These are phyloP conservation scores for Stenodera caucasica DNA, from an alignment of 2,888 invertebrate species.

Conservation along the genomic window DNA sequence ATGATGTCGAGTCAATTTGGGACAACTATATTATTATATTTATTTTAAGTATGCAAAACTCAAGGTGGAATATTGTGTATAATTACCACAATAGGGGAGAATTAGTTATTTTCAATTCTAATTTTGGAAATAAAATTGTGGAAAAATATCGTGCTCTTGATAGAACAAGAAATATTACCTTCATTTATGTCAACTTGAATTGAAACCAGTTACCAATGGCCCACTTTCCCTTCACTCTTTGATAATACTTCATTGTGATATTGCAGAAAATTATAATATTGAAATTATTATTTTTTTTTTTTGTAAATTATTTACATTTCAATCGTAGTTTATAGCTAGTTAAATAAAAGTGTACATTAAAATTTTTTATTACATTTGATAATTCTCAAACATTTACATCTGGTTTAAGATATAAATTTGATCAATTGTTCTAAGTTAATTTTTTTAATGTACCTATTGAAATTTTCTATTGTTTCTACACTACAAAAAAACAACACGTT, in stretches of 20 bases:
- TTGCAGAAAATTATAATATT: neutral
- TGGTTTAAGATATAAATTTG: neutral
- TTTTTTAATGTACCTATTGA: no score
- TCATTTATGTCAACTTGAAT: neutral
- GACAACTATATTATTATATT: neutral
- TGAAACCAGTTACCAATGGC: slow-evolving; percentile 1
- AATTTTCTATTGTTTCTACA: no score
- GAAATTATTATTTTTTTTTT: neutral
- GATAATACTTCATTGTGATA: neutral
- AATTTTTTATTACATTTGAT: neutral
- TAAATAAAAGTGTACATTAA: neutral
- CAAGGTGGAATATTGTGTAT: no score
- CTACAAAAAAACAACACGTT: no score
- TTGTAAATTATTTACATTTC: neutral
- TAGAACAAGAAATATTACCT: neutral
- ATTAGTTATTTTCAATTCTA: no score
- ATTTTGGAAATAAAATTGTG: no score
- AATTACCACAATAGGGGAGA: no score
- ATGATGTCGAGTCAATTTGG: neutral
- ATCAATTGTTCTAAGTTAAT: neutral
- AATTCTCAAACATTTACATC: neutral
- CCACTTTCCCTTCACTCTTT: neutral
- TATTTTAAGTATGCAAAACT: neutral
- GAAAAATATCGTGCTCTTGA: neutral
- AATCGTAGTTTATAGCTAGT: neutral